Base-by-base conservation (phyloP, 2,797 vertebrate genomes). In the Poeciliopsis turneri region DNA sequence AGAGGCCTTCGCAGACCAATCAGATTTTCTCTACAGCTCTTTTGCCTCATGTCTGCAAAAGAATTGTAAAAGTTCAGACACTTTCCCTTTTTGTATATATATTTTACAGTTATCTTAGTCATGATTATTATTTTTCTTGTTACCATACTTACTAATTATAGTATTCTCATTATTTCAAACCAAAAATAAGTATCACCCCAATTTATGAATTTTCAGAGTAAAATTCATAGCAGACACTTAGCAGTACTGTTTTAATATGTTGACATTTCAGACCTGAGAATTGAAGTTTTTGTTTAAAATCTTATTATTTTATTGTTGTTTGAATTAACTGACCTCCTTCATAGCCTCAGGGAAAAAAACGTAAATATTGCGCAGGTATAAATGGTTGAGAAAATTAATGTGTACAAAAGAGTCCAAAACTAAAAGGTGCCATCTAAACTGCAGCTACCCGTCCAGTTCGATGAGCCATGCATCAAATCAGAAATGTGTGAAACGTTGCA, bases 31-130 rank as follows among this genome's bases (percentile, higher is more conserved):
- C 36, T 47, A 3, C 77, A 84, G 33, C 78, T 83, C 80, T 85
- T 74, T 74, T 28, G 51, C 82, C 77, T 45, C 49, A 43, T 82
- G 72, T 89, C 84, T 86, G 78, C 71, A 72, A 41, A 73, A 84
- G 77, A 73, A 86, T 59, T 76, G 90, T 77, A 88, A 76, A 91
- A 80, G 90, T 90, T 87, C 81, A 68, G 55, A 47, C 53, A 36
- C 81, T 81, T 81, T 25, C 6, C 20, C 46, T 47, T 45, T 46
- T 28, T 46, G 47, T 7, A 2, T 5, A 28, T 55, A 78, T 33
- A 28, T 18, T 33, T 28, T n/a, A 47, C 45, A 39, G 10, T 30
- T 49, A 23, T 16, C 5, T 33, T 46, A 76, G 68, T 30, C 10
- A 28, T 18, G 15, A 59, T 76, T 28, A 46, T 69, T 43, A 5